Percentiles rank a stretch among this genome's conserved stretches.
Evolutionary conservation across 1,140 invertebrate genomes (phyloP).

Genomic region (Macrosteles quadrilineatus): DNA sequence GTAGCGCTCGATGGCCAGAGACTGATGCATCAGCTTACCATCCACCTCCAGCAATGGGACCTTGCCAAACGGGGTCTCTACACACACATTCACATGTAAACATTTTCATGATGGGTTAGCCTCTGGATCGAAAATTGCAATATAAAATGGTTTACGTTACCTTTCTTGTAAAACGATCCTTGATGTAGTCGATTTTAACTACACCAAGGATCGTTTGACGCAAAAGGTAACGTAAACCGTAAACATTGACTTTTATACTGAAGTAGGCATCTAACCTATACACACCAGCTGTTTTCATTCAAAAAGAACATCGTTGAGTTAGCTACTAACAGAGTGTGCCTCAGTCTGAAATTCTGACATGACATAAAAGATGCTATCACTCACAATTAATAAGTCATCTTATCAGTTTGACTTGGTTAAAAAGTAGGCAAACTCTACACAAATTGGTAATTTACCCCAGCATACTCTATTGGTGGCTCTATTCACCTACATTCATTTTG

Average conservation of each 20-base stretch:
- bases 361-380: no score
- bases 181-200: background rate
- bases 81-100: background rate
- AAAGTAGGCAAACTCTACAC: no score
- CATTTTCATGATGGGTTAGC: background rate
- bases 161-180: background rate
- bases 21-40: slow-evolving; percentile 54
- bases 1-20: slow-evolving; percentile 57
- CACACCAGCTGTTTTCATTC: background rate
- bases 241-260: background rate
- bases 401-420: no score
- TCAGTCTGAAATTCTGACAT: no score
- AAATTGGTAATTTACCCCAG: no score
- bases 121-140: no score
- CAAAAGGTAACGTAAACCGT: background rate
- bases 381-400: no score
- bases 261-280: background rate
- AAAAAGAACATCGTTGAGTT: background rate
- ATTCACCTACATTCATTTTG: no score
- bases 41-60: slow-evolving; percentile 59
- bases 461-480: no score
- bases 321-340: no score
- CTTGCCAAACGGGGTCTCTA: slow-evolving; percentile 57
- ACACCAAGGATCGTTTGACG: no score
- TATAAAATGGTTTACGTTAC: no score